phyloP scores from a whole-genome alignment of 1,140 invertebrate species.

The Idris sp. region DNA sequence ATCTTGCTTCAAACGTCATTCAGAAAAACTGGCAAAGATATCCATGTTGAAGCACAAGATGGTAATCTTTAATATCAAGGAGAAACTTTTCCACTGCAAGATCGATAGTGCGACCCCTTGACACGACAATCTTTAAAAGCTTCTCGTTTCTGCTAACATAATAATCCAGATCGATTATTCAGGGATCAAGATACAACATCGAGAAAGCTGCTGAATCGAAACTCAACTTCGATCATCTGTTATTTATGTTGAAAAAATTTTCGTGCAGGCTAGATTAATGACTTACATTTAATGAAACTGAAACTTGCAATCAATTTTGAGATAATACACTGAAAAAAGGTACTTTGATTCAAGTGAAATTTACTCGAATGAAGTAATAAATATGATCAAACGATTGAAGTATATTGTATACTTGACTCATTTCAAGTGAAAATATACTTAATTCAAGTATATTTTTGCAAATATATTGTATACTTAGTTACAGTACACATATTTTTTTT shows the following conservation, averaged over 20 bases:
- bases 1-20: constrained; percentile 39
- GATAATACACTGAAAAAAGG: too few species aligned
- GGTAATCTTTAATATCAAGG: constrained; percentile 54
- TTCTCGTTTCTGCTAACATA: constrained; percentile 43
- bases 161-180: constrained; percentile 41
- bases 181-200: constrained; percentile 20
- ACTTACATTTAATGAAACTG: too few species aligned
- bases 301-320: too few species aligned
- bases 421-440: too few species aligned
- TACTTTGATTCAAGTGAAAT: too few species aligned
- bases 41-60: constrained; percentile 53
- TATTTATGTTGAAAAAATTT: constrained; percentile 7
- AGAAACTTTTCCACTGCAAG: constrained; percentile 7
- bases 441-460: too few species aligned
- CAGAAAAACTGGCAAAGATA: constrained; percentile 44
- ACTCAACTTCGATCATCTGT: constrained; percentile 35
- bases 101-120: constrained; percentile 47
- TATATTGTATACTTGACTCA: too few species aligned
- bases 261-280: too few species aligned
- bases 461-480: too few species aligned
- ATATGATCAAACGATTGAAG: too few species aligned
- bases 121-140: constrained; percentile 51
- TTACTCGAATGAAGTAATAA: too few species aligned
- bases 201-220: constrained; percentile 9
- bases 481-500: too few species aligned